Conservation (phyloP, 2,113 vertebrate genomes). For the Xiphorhynchus elegans region DNA sequence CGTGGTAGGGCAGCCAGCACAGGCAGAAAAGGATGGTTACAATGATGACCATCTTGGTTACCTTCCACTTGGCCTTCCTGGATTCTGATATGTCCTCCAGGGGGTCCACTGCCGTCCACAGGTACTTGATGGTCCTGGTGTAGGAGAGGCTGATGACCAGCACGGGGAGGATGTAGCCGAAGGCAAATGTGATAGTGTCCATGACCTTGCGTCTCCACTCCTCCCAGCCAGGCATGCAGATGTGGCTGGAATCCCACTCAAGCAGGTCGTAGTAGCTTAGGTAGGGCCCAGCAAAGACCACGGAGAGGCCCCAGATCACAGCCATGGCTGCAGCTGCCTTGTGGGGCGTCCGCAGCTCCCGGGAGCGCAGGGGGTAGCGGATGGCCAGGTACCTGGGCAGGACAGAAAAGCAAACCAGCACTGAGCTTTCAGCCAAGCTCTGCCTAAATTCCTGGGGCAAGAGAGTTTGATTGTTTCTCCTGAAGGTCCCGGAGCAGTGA, state of each 20-base stretch:
- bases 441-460: background rate
- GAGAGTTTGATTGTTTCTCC: background rate
- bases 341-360: conserved; percentile 83
- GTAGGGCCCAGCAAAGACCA: conserved; percentile 86
- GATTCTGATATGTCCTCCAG: conserved; percentile 86
- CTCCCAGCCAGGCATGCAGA: conserved; percentile 88
- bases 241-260: conserved; percentile 81
- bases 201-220: conserved; percentile 83
- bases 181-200: conserved; percentile 86
- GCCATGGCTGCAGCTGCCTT: conserved; percentile 83
- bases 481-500: background rate
- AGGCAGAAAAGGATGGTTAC: conserved; percentile 90
- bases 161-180: conserved; percentile 85
- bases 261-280: conserved; percentile 87
- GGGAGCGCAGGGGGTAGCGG: conserved; percentile 83
- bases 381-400: conserved; percentile 84
- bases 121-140: conserved; percentile 87
- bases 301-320: conserved; percentile 86
- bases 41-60: conserved; percentile 91
- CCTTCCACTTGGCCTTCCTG: conserved; percentile 86
- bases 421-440: background rate
- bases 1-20: conserved; percentile 88
- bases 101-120: conserved; percentile 88
- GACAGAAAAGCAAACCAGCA: background rate
- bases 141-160: conserved; percentile 87